Percentiles rank a stretch among this genome's conserved stretches.
These are phyloP conservation scores for Petrocephalus microphthalmus DNA, from an alignment of 2,113 vertebrate species.

Conservation along the genomic window DNA sequence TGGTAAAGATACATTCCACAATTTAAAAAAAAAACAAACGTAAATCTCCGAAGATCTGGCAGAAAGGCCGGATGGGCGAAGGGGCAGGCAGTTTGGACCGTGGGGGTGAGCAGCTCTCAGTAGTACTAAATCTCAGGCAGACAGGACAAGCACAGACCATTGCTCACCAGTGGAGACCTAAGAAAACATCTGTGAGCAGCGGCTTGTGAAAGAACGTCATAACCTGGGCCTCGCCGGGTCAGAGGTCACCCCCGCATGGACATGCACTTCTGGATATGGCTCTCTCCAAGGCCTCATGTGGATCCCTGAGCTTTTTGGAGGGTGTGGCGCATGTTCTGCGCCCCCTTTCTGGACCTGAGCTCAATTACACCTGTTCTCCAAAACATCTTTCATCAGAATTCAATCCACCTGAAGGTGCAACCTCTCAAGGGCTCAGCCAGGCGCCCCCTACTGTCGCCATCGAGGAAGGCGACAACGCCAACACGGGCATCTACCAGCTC, in stretches of 20 bases:
- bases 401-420: conserved; percentile 45
- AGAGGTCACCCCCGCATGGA: conserved; percentile 32
- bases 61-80: neutral
- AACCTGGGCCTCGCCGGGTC: neutral
- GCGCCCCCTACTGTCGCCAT: conserved; percentile 43
- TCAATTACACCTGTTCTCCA: conserved; percentile 16
- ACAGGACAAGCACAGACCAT: neutral
- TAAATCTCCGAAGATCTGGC: conserved; percentile 16
- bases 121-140: conserved; percentile 16
- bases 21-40: conserved; percentile 28
- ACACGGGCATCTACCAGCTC: conserved; percentile 46
- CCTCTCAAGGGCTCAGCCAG: neutral
- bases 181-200: neutral
- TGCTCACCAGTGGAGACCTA: neutral
- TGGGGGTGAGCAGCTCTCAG: conserved; percentile 7
- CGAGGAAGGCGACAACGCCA: conserved; percentile 60
- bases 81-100: neutral
- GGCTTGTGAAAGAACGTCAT: neutral
- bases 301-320: conserved; percentile 73
- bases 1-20: conserved; percentile 32
- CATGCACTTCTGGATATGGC: conserved; percentile 38
- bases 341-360: conserved; percentile 39
- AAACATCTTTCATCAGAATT: conserved; percentile 36
- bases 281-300: conserved; percentile 58
- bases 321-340: conserved; percentile 42